Conservation (phyloP, 2,113 vertebrate genomes). For the Thomomys bottae region DNA sequence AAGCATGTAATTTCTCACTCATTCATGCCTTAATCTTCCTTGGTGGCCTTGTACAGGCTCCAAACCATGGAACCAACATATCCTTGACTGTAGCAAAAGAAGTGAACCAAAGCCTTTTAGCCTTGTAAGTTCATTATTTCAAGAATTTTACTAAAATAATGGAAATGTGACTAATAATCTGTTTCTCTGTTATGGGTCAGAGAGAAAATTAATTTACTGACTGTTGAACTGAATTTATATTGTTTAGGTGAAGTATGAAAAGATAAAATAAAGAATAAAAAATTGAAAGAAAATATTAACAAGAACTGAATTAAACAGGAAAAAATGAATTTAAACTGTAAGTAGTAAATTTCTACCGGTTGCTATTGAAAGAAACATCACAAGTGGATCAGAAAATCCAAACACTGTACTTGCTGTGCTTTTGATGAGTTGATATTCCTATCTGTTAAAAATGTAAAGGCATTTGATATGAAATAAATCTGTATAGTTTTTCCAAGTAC, state of each 20-base stretch:
- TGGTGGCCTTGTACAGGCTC: neutral
- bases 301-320: neutral
- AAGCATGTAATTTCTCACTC: too few relatives aligned
- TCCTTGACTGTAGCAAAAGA: neutral
- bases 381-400: neutral
- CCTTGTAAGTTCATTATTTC: neutral
- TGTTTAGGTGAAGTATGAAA: neutral
- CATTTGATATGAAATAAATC: too few relatives aligned
- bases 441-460: neutral
- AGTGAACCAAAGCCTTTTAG: neutral
- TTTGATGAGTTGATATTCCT: neutral
- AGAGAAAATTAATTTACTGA: neutral
- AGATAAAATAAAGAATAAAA: neutral
- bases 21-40: too few relatives aligned
- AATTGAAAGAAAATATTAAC: neutral
- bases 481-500: too few relatives aligned
- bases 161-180: neutral
- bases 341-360: neutral
- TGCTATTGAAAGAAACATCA: neutral
- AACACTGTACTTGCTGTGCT: neutral
- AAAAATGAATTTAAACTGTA: neutral
- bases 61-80: accelerated
- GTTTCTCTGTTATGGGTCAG: neutral
- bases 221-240: neutral
- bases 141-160: neutral